Percentiles rank a stretch among this genome's conserved stretches.
Conservation (phyloP, 2,797 vertebrate species). For the Fundulus diaphanus region DNA sequence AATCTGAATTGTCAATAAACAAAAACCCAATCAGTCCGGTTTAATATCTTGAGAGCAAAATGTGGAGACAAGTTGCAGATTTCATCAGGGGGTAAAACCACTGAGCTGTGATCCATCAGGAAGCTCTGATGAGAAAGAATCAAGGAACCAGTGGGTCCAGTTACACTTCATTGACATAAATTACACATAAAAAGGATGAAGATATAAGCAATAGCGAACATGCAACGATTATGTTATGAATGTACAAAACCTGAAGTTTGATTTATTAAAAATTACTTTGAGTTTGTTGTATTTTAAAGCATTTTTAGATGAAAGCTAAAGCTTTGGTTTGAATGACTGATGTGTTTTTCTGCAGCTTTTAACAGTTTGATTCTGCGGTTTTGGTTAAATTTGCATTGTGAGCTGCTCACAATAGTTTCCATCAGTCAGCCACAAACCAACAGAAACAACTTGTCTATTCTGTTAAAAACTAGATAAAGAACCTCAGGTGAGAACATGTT, state of each 20-base stretch:
- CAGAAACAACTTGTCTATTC: neutral
- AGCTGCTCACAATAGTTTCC: neutral
- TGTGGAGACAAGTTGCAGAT: too few relatives aligned
- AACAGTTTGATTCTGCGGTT: neutral
- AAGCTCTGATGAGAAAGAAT: neutral
- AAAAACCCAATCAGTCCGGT: too few relatives aligned
- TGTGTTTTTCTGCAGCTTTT: neutral
- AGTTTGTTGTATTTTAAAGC: neutral
- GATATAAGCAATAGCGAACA: neutral
- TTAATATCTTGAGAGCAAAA: too few relatives aligned
- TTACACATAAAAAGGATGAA: neutral
- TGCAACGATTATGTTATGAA: neutral
- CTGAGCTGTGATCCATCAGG: too few relatives aligned
- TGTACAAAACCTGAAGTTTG: neutral
- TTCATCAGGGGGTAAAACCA: too few relatives aligned
- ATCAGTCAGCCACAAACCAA: neutral
- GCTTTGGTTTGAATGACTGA: too few relatives aligned
- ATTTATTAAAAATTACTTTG: neutral
- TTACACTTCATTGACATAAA: too few relatives aligned
- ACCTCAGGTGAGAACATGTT: neutral
- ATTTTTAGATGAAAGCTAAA: neutral
- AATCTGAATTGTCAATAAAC: too few relatives aligned
- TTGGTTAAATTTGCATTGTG: neutral
- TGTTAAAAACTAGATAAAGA: neutral
- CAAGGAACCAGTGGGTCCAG: neutral